These are phyloP conservation scores for Grammomys surdaster DNA, from an alignment of 2,113 vertebrate genomes.

Conservation along the genomic window DNA sequence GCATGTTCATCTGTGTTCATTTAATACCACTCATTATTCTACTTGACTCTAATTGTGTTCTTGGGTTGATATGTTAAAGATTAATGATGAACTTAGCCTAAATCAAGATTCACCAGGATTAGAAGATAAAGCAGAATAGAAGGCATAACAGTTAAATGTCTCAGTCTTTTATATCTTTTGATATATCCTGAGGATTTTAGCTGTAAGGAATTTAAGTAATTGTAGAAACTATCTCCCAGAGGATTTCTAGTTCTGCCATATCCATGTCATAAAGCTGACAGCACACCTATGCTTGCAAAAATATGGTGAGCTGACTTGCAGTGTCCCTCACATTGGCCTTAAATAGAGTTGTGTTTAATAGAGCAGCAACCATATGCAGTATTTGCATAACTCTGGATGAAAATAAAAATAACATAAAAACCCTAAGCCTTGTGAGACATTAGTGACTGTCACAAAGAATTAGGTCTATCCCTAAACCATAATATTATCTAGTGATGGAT, in stretches of 20 bases:
- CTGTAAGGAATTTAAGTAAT: conserved; percentile 29
- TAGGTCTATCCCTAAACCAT: background rate
- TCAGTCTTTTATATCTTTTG: conserved; percentile 35
- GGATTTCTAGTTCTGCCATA: background rate
- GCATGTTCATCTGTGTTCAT: background rate
- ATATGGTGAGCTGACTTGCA: background rate
- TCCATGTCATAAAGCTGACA: conserved; percentile 23
- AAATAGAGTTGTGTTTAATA: background rate
- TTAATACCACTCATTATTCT: conserved; percentile 59
- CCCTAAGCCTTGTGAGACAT: background rate
- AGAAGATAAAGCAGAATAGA: conserved; percentile 40
- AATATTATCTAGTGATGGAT: conserved; percentile 17
- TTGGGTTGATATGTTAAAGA: conserved; percentile 64
- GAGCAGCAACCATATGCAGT: conserved; percentile 9
- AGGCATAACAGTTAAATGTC: background rate
- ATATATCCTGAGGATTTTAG: conserved; percentile 28
- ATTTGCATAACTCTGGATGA: conserved; percentile 19
- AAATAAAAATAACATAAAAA: background rate
- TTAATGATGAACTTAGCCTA: conserved; percentile 60
- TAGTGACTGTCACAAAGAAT: conserved; percentile 36
- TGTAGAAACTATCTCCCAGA: conserved; percentile 5
- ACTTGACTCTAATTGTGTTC: conserved; percentile 74
- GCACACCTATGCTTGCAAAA: conserved; percentile 28
- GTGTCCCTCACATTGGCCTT: background rate
- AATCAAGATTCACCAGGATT: conserved; percentile 66